phyloP scores from a whole-genome alignment of 2,113 vertebrate species.

The Mobula hypostoma region DNA sequence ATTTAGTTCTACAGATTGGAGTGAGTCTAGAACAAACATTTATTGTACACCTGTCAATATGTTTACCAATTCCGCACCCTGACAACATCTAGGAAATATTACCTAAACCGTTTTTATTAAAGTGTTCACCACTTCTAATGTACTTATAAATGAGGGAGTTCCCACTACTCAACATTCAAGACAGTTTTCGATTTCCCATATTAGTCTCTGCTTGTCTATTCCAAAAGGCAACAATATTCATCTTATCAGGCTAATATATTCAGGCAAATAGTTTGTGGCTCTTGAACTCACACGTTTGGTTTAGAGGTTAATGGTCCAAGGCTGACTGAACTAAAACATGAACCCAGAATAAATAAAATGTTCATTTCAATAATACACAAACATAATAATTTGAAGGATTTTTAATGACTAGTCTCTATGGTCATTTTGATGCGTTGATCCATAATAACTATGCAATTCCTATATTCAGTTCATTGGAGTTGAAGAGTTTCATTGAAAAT shows the following conservation, averaged over 20 bases:
- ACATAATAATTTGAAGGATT: constrained; percentile 5
- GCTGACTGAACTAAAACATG: neutral
- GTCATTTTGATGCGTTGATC: neutral
- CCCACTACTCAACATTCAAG: neutral
- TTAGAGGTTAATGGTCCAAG: neutral
- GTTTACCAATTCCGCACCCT: neutral
- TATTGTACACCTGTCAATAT: neutral
- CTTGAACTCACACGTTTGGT: neutral
- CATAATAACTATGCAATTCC: neutral
- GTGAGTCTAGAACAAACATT: neutral
- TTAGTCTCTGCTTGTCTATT: neutral
- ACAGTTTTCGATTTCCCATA: no score
- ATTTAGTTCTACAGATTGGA: no score
- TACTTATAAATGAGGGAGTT: neutral
- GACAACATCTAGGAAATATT: neutral
- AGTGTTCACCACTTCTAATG: neutral
- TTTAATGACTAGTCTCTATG: neutral
- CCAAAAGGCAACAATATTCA: neutral
- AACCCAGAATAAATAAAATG: neutral
- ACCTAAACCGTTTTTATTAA: neutral
- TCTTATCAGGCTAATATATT: neutral
- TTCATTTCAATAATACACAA: neutral
- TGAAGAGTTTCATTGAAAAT: neutral
- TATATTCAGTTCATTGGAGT: neutral
- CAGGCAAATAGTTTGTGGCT: neutral